These are phyloP conservation scores for Melospiza georgiana DNA, from an alignment of 2,113 vertebrate species.

Conservation along the genomic window DNA sequence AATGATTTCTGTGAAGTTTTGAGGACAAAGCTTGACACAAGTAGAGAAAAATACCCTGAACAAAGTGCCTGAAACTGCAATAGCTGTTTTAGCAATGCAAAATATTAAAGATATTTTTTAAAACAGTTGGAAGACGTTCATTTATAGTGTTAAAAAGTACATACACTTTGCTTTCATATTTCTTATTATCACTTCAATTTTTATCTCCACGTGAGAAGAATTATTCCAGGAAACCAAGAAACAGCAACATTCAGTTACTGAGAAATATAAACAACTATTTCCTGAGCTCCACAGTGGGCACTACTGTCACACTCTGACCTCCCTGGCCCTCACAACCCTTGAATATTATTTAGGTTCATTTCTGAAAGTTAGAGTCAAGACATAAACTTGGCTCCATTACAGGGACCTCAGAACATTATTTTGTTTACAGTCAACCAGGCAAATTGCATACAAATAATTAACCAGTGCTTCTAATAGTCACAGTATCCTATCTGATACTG, in stretches of 20 bases:
- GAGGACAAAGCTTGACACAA: conserved; percentile 1
- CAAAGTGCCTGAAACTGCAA: background rate
- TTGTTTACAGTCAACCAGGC: background rate
- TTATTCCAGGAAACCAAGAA: background rate
- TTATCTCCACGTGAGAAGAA: background rate
- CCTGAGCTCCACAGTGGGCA: background rate
- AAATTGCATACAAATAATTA: background rate
- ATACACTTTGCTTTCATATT: background rate
- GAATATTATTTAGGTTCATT: background rate
- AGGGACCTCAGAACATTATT: background rate
- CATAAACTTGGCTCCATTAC: background rate
- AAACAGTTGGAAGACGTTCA: background rate
- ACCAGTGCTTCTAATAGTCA: background rate
- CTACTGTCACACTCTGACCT: background rate
- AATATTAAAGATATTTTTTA: background rate
- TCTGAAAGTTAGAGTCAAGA: background rate
- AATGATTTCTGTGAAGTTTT: conserved; percentile 11
- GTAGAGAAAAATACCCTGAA: background rate
- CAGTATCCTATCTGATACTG: background rate
- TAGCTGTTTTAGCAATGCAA: background rate
- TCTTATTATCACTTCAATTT: background rate
- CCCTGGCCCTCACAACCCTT: background rate
- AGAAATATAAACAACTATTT: conserved; percentile 7
- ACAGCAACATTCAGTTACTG: background rate
- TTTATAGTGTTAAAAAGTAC: background rate